Percentiles rank a stretch among this genome's conserved stretches.
Evolutionary conservation across 2,797 vertebrate species (phyloP).

Genomic region (Odontamblyopus lacepedii): DNA sequence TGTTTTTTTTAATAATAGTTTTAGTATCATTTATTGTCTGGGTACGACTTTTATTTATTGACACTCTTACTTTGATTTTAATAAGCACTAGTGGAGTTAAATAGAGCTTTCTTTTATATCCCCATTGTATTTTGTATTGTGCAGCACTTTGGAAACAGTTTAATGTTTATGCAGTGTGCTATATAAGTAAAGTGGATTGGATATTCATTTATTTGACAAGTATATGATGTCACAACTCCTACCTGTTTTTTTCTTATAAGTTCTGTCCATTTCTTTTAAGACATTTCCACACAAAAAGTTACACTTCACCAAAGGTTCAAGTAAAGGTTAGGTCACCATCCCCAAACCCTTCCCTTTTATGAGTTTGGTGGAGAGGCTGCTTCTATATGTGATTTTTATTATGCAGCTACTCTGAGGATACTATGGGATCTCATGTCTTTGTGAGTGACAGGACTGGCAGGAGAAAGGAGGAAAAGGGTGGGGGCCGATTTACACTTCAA

Average conservation of each 20-base stretch:
- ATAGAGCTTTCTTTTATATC: no score
- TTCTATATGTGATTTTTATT: slow-evolving; percentile 34
- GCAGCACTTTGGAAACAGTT: no score
- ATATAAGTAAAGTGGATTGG: no score
- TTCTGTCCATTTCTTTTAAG: not conserved
- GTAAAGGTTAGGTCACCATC: not conserved
- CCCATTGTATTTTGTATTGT: no score
- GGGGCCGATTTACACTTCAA: slow-evolving; percentile 80
- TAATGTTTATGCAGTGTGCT: no score
- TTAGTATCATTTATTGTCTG: no score
- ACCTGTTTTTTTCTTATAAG: not conserved
- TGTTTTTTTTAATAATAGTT: no score
- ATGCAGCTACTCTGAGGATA: slow-evolving; percentile 26
- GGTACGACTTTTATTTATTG: no score
- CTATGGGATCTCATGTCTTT: slow-evolving; percentile 49
- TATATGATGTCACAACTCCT: not conserved
- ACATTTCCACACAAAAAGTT: not conserved
- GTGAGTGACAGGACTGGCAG: slow-evolving; percentile 58
- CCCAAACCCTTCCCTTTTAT: slow-evolving; percentile 14
- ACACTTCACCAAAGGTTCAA: not conserved
- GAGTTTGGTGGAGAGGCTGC: slow-evolving; percentile 6
- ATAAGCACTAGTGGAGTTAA: no score
- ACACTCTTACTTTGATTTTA: no score
- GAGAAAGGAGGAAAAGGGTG: slow-evolving; percentile 40
- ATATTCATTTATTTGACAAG: no score